A percentile compares a stretch with the other conserved stretches of the same genome.
phyloP scores from a whole-genome alignment of 2,888 invertebrate species.

The Aproaerema taeniolella region DNA sequence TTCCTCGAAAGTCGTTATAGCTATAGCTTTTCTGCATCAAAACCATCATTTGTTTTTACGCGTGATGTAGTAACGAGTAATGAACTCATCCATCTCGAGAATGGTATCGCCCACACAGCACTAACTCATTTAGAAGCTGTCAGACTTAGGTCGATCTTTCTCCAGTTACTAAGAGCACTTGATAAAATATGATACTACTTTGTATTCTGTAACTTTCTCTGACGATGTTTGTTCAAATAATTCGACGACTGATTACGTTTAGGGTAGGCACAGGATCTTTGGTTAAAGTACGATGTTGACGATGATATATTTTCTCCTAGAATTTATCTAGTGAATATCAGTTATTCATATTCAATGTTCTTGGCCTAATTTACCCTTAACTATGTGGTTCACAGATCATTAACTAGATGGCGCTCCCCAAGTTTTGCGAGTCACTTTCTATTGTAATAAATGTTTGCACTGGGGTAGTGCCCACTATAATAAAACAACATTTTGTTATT shows the following conservation, averaged over 20 bases:
- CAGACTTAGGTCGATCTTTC: constrained; percentile 17
- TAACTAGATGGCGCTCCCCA: background rate
- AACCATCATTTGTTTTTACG: constrained; percentile 20
- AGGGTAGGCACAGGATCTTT: too few relatives aligned
- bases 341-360: too few relatives aligned
- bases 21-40: constrained; percentile 5
- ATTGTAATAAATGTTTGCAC: background rate
- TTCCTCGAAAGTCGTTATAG: too few relatives aligned
- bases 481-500: background rate
- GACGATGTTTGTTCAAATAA: too few relatives aligned
- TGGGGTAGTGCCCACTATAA: background rate
- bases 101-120: constrained; percentile 39
- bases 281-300: too few relatives aligned
- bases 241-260: too few relatives aligned
- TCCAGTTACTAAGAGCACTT: constrained; percentile 7
- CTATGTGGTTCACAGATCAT: constrained; percentile 5
- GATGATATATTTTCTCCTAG: too few relatives aligned
- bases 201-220: too few relatives aligned
- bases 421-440: constrained; percentile 1
- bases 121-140: constrained; percentile 40
- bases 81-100: constrained; percentile 38
- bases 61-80: constrained; percentile 28
- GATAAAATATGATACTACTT: too few relatives aligned
- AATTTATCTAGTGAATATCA: too few relatives aligned
- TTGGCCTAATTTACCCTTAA: too few relatives aligned